Evolutionary conservation across 2,113 vertebrate genomes (phyloP), one percentile per base, ranked within the genome.

Genomic region (Marmota flaviventris): DNA sequence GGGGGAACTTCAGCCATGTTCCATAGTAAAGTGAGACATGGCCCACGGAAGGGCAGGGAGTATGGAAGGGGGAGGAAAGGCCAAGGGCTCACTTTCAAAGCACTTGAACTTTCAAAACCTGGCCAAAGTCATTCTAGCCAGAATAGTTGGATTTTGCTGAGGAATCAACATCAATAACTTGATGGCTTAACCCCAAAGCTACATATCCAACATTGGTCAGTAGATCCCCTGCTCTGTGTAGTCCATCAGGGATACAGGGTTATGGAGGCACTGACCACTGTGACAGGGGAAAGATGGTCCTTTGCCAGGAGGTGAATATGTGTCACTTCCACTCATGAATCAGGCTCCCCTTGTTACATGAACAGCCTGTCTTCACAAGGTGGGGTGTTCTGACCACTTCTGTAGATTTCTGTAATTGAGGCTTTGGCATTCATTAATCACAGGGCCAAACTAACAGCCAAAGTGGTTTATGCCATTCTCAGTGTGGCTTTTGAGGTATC

Each of bases 31-130:
- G 53, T 79, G 39, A 75, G 34, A 67, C 9, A 22, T 37, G 34
- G 61, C 48, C 29, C 0, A 1, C 14, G 32, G 45, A n/a, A 37
- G 37, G 10, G 2, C 7, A 37, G 34, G 4, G 16, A 3, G 18
- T 39, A 9, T 29, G 37, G 27, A 70, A 42, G 8, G 24, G 45
- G 27, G 32, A 79, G 56, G 45, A 27, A 9, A 22, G 25, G 27
- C 12, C 45, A 2, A 39, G 14, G 39, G 61, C 32, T 73, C 14
- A 25, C 10, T 75, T 84, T 73, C 37, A 51, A 37, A 81, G 72
- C 25, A 58, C 37, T 25, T 89, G 39, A 48, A 67, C 4, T 29
- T 13, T n/a, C 18, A 37, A 8, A 2, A 32, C 22, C 25, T 65
- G n/a, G 32, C 25, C 48, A 14, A 18, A 51, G 61, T 83, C 85